phyloP scores from a whole-genome alignment of 2,797 vertebrate species.

The Rhadinocentrus ornatus region DNA sequence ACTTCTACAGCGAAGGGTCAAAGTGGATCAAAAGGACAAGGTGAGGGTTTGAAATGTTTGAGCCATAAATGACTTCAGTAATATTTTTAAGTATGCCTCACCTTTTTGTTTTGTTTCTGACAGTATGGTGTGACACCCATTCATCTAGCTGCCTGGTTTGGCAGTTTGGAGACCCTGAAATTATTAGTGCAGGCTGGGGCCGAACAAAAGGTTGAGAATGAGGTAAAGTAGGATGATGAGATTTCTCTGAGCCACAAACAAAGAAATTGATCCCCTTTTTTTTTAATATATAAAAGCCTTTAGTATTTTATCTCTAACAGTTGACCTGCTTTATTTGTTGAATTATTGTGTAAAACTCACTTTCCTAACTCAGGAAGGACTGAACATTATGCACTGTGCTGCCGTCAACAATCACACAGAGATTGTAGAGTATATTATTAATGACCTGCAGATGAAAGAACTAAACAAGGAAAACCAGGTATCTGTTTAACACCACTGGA shows the following conservation, averaged over 20 bases:
- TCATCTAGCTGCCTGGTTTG: slow-evolving; percentile 93
- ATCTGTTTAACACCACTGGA: not conserved
- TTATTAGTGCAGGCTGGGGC: slow-evolving; percentile 90
- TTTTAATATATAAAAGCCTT: not conserved
- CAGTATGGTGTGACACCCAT: slow-evolving; percentile 88
- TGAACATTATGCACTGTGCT: slow-evolving; percentile 91
- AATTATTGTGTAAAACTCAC: not conserved
- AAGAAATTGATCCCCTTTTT: not conserved
- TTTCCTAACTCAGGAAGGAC: slow-evolving; percentile 83
- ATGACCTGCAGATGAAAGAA: slow-evolving; percentile 89
- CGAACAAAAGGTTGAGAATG: slow-evolving; percentile 86
- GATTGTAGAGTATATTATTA: slow-evolving; percentile 89
- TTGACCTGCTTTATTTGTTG: not conserved
- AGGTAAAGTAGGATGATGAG: slow-evolving; percentile 53
- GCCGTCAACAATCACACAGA: slow-evolving; percentile 88
- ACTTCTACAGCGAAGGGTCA: slow-evolving; percentile 89
- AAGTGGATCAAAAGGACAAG: slow-evolving; percentile 89
- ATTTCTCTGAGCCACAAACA: not conserved
- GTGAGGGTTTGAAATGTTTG: slow-evolving; percentile 63
- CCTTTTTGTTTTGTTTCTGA: slow-evolving; percentile 28
- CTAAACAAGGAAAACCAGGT: slow-evolving; percentile 89
- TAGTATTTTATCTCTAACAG: not conserved
- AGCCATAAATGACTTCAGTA: not conserved
- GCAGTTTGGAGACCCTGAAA: slow-evolving; percentile 87
- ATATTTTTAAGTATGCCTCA: slow-evolving; percentile 1